These are phyloP conservation scores for Nothoprocta perdicaria DNA, from an alignment of 2,113 vertebrate species.

Conservation along the genomic window DNA sequence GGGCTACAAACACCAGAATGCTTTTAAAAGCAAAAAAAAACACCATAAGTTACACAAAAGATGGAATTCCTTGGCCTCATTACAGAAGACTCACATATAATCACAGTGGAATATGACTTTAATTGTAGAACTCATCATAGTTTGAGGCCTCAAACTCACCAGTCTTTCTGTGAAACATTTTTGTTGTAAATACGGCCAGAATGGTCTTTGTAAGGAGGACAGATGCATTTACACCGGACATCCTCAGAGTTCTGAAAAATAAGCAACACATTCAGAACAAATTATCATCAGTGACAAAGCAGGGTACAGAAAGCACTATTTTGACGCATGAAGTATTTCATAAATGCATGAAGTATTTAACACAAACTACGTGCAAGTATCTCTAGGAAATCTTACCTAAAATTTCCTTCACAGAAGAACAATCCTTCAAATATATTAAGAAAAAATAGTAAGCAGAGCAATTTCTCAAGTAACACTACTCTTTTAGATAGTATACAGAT, in stretches of 20 bases:
- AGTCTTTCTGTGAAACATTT: conserved; percentile 97
- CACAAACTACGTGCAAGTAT: background rate
- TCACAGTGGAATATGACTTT: background rate
- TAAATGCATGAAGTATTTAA: background rate
- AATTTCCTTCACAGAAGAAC: background rate
- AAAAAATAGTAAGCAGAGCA: background rate
- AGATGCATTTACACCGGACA: conserved; percentile 97
- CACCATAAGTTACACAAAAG: background rate
- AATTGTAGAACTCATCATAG: background rate
- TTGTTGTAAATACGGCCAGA: conserved; percentile 93
- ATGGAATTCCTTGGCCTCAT: background rate
- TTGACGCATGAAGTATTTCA: background rate
- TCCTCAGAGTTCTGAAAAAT: conserved; percentile 90
- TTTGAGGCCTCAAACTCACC: conserved; percentile 79
- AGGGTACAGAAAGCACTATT: background rate
- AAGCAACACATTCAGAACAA: conserved; percentile 38
- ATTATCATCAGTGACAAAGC: background rate
- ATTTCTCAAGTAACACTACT: background rate
- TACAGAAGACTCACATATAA: background rate
- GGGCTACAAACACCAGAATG: background rate
- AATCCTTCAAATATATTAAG: background rate
- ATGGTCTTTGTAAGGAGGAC: conserved; percentile 94
- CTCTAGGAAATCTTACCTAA: background rate
- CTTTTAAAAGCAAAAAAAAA: background rate
- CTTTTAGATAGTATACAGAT: background rate